Conservation (phyloP, 2,797 vertebrate genomes). For the Sebastes cheni region DNA sequence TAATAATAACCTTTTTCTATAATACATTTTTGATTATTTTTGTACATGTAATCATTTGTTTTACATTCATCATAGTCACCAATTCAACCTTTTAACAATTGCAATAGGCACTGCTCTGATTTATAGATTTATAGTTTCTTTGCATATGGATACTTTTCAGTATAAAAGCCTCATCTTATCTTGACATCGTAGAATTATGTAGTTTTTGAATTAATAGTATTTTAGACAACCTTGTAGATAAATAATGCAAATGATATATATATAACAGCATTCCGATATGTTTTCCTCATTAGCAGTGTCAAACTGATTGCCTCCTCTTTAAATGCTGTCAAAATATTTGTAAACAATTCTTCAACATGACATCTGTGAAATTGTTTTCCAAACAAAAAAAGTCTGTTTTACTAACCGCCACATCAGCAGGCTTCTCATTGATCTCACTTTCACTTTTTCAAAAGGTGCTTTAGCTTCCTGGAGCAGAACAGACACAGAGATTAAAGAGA, state of each 20-base stretch:
- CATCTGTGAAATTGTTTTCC: slow-evolving; percentile 36
- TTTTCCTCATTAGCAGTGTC: slow-evolving; percentile 42
- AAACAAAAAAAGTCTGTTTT: slow-evolving; percentile 16
- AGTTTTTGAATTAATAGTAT: background rate
- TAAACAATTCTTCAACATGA: slow-evolving; percentile 44
- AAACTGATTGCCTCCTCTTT: slow-evolving; percentile 32
- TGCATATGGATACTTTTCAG: slow-evolving; percentile 12
- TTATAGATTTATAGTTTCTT: slow-evolving; percentile 3
- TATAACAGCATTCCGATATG: slow-evolving; percentile 19
- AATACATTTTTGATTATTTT: background rate
- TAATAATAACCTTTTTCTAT: background rate
- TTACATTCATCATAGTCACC: slow-evolving; percentile 51
- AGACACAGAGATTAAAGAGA: slow-evolving; percentile 35
- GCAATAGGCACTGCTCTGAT: background rate
- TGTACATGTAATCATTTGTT: slow-evolving; percentile 15
- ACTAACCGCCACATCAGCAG: slow-evolving; percentile 53
- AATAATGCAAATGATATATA: slow-evolving; percentile 40
- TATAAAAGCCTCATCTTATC: slow-evolving; percentile 18
- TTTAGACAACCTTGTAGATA: slow-evolving; percentile 28
- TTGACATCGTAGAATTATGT: background rate
- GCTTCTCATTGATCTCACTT: slow-evolving; percentile 42
- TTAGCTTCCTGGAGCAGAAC: slow-evolving; percentile 57
- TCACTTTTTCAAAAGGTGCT: slow-evolving; percentile 66
- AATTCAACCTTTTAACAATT: slow-evolving; percentile 14
- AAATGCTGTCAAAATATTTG: slow-evolving; percentile 54